These are phyloP conservation scores for Rhinella marina DNA, from an alignment of 2,797 vertebrate species.

Conservation along the genomic window DNA sequence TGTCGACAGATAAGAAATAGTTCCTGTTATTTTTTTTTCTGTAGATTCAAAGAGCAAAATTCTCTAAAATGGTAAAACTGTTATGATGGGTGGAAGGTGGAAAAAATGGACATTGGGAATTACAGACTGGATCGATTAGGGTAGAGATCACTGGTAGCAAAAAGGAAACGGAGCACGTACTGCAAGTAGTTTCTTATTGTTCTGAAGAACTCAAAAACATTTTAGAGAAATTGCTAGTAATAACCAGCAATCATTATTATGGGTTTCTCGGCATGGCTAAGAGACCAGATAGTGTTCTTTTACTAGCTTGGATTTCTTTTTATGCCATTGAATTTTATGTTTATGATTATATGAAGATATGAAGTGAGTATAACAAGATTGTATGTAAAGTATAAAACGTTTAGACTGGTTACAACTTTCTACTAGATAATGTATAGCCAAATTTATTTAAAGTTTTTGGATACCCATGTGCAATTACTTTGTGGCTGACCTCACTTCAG, in stretches of 20 bases:
- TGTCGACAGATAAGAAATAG: neutral
- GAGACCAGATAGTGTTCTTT: neutral
- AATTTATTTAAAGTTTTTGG: neutral
- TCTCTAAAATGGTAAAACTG: neutral
- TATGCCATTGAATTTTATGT: neutral
- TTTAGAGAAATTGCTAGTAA: conserved; percentile 34
- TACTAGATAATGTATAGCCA: neutral
- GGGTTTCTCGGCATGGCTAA: neutral
- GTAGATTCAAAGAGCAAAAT: neutral
- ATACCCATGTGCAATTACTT: neutral
- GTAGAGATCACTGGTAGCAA: neutral
- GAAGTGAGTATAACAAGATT: neutral
- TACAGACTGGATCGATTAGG: conserved; percentile 18
- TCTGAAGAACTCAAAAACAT: neutral
- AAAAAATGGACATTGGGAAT: conserved; percentile 22
- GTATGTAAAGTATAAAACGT: neutral
- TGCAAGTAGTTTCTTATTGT: neutral
- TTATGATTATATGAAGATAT: neutral
- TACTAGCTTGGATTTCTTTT: neutral
- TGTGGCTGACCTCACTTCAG: too few species aligned
- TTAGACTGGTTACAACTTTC: neutral
- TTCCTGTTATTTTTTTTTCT: conserved; percentile 1
- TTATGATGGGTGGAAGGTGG: conserved; percentile 3
- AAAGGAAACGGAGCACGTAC: conserved; percentile 20
- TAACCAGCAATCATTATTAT: conserved; percentile 28